Conservation (phyloP, 2,797 vertebrate species). For the Spinus olivaceus region DNA sequence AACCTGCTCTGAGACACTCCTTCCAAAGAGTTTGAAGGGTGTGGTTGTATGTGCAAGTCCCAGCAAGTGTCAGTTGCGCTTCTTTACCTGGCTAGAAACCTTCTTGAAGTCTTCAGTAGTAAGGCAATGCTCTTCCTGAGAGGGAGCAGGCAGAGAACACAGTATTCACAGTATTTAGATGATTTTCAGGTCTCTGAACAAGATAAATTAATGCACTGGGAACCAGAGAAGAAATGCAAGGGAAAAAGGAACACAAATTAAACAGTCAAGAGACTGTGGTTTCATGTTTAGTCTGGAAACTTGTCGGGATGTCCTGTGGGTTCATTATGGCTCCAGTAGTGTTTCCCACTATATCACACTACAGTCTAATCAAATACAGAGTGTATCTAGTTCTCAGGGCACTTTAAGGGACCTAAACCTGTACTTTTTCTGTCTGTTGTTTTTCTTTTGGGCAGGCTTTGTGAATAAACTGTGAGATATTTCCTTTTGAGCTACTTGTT, state of each 20-base stretch:
- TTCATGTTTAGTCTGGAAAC: background rate
- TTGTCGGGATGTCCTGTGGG: background rate
- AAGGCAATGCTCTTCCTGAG: background rate
- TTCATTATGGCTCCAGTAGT: background rate
- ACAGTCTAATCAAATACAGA: background rate
- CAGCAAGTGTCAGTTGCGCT: background rate
- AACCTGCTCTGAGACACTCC: slow-evolving; percentile 34
- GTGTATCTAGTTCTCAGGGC: background rate
- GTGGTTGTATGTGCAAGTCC: background rate
- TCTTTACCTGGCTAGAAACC: background rate
- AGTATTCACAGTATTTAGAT: background rate
- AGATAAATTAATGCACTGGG: background rate
- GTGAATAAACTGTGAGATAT: background rate
- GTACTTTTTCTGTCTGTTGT: background rate
- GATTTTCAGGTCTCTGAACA: background rate
- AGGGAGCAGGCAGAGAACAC: background rate
- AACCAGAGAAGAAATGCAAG: background rate
- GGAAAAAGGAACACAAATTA: background rate
- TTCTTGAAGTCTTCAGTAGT: background rate
- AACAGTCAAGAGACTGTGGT: background rate
- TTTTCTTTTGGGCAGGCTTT: background rate
- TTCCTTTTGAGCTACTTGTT: background rate
- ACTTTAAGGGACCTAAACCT: background rate
- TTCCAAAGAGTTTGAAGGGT: slow-evolving; percentile 21
- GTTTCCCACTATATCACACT: background rate